Percentiles rank a stretch among this genome's conserved stretches.
phyloP scores from a whole-genome alignment of 2,888 invertebrate species.

The Luperina testacea region DNA sequence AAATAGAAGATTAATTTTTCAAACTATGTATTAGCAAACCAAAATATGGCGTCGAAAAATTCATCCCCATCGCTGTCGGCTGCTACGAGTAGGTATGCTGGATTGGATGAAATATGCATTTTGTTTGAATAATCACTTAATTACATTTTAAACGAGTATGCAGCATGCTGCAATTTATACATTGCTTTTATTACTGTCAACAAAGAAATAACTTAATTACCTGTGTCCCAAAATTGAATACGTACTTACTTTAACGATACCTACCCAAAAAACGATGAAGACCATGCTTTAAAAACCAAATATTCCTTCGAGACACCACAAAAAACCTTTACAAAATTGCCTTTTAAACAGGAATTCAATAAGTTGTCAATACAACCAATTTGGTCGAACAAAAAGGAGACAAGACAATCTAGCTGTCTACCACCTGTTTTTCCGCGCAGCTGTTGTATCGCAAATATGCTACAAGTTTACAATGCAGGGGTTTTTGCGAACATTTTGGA shows the following conservation, averaged over 20 bases:
- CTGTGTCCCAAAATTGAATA: not conserved
- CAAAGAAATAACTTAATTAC: not conserved
- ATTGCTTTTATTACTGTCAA: not conserved
- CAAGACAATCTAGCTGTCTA: slow-evolving; percentile 36
- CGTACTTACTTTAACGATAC: not conserved
- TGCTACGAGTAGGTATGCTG: too few relatives aligned
- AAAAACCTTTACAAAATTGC: slow-evolving; percentile 6
- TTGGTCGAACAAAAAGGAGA: slow-evolving; percentile 35
- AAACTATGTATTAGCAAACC: too few relatives aligned
- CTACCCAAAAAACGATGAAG: not conserved
- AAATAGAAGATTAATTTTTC: not conserved
- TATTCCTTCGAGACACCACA: slow-evolving; percentile 1
- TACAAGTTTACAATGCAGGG: slow-evolving; percentile 39
- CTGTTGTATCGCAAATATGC: slow-evolving; percentile 34
- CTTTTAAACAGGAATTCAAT: slow-evolving; percentile 34
- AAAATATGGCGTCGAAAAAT: too few relatives aligned
- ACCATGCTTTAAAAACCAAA: not conserved
- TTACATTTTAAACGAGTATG: not conserved
- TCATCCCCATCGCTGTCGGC: too few relatives aligned
- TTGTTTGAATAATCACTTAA: too few relatives aligned
- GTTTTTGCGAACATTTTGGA: slow-evolving; percentile 31
- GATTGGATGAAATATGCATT: not conserved
- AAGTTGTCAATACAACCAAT: slow-evolving; percentile 48
- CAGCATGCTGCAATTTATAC: not conserved
- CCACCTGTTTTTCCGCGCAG: slow-evolving; percentile 51